Conservation (phyloP, 1,140 invertebrate genomes). For the Anoplophora glabripennis region DNA sequence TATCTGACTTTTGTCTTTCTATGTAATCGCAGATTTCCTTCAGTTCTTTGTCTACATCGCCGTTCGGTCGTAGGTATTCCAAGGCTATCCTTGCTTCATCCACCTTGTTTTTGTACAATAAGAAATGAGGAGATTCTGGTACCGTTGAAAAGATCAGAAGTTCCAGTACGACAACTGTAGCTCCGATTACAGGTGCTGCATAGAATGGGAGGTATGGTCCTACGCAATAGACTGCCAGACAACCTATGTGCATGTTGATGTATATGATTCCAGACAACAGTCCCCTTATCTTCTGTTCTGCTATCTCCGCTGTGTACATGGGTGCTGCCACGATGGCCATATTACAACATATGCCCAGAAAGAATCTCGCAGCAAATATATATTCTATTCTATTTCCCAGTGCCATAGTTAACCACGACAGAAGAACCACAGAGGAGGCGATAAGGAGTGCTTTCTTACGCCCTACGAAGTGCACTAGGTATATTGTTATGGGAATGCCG, state of each 20-base stretch:
- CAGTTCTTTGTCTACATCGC: conserved; percentile 47
- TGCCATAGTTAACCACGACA: conserved; percentile 62
- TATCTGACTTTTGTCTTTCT: conserved; percentile 26
- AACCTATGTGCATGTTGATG: conserved; percentile 39
- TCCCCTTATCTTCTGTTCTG: conserved; percentile 42
- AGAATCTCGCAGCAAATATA: conserved; percentile 53
- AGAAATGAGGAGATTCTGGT: conserved; percentile 34
- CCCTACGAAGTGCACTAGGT: conserved; percentile 60
- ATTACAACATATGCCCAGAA: conserved; percentile 37
- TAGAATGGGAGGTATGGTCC: conserved; percentile 35
- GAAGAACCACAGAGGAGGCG: conserved; percentile 56
- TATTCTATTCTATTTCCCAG: conserved; percentile 48
- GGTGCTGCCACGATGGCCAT: conserved; percentile 41
- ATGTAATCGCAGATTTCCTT: conserved; percentile 44
- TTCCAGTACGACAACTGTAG: conserved; percentile 14
- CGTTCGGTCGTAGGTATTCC: conserved; percentile 52
- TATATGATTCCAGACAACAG: conserved; percentile 40
- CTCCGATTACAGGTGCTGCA: conserved; percentile 14
- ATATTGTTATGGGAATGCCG: conserved; percentile 56
- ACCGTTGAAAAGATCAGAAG: conserved; percentile 23
- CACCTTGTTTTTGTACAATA: conserved; percentile 36
- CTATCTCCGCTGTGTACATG: conserved; percentile 46
- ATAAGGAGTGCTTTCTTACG: conserved; percentile 58
- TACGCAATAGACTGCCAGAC: conserved; percentile 36
- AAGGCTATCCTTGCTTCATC: conserved; percentile 53